Base-by-base conservation (phyloP, 2,888 invertebrate genomes). In the Ethmia dodecea region DNA sequence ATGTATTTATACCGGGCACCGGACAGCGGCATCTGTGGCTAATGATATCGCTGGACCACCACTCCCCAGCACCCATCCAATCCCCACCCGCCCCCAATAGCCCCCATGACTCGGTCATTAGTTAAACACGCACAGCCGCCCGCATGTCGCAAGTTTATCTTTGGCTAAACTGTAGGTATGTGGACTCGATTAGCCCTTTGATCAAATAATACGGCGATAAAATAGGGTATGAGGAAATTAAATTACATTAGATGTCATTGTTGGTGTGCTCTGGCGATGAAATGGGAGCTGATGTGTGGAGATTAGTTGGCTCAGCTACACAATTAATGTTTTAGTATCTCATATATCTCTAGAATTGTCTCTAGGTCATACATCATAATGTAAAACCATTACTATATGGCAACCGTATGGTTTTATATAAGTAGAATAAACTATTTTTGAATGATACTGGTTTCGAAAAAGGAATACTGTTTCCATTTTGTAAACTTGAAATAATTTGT, bases 181-280 rank as follows among this genome's bases (percentile, higher is more conserved):
- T 78, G 76, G 70, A 80, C 78, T 74, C 80, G 80, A 86, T 86
- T 84, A 83, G 84, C 77, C 84, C 84, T 84, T 84, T 84, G 84
- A 86, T 86, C 84, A 83, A 86, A 84, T 84, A 83, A 83, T 79
- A 75, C 75, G 44, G 56, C 68, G 76, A 84, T 84, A 80, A 84
- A 84, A 71, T 78, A 74, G 77, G 75, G 75, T 69, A 74, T 67
- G 61, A 62, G 75, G 78, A 80, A 80, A 84, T 86, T 83, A 76
- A 83, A 86, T 84, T 78, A 78, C 72, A 68, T 73, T 75, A 74
- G 63, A 69, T 66, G 76, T 67, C 71, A 79, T 81, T 81, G 78
- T 80, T 62, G 57, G n/a, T n/a, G n/a, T 41, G 58, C 49, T 58
- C 44, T 49, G 57, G 55, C 57, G 42, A 55, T 56, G 60, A 59